phyloP scores from a whole-genome alignment of 2,888 invertebrate genomes.

The Cephalotes varians region DNA sequence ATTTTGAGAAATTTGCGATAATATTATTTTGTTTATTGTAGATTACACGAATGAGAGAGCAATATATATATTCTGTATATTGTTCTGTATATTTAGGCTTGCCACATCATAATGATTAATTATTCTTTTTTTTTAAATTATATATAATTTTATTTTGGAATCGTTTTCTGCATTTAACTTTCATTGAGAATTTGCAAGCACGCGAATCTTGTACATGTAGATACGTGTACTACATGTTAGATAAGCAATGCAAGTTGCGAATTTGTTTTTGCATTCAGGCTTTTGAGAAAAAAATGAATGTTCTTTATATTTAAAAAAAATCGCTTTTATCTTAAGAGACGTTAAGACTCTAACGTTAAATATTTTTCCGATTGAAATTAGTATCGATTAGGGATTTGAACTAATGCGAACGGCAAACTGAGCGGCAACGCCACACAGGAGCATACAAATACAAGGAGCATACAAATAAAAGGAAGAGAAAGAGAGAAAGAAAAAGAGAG shows the following conservation, averaged over 20 bases:
- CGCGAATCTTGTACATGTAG: neutral
- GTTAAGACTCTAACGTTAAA: neutral
- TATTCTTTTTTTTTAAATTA: neutral
- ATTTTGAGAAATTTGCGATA: conserved; percentile 24
- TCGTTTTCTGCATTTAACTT: conserved; percentile 11
- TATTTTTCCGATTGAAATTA: conserved; percentile 30
- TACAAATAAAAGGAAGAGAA: conserved; percentile 71
- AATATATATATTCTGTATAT: neutral
- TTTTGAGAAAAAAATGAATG: neutral
- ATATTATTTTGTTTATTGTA: neutral
- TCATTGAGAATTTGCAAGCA: neutral
- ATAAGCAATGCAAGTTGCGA: conserved; percentile 7
- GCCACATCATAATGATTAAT: neutral
- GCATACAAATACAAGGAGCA: conserved; percentile 80
- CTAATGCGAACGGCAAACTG: conserved; percentile 70
- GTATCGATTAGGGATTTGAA: conserved; percentile 31
- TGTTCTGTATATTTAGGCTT: conserved; percentile 6
- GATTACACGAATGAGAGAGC: conserved; percentile 2
- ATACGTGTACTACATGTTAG: neutral
- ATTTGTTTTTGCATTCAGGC: conserved; percentile 10
- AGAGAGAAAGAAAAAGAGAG: conserved; percentile 31
- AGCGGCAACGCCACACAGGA: conserved; percentile 69
- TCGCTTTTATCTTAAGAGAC: conserved; percentile 16
- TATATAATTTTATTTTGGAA: neutral
- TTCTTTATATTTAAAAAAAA: neutral